Percentiles rank a stretch among this genome's conserved stretches.
Evolutionary conservation across 35 echinoderm and acorn worm genomes (phyloP).

Genomic region (Eucidaris tribuloides): DNA sequence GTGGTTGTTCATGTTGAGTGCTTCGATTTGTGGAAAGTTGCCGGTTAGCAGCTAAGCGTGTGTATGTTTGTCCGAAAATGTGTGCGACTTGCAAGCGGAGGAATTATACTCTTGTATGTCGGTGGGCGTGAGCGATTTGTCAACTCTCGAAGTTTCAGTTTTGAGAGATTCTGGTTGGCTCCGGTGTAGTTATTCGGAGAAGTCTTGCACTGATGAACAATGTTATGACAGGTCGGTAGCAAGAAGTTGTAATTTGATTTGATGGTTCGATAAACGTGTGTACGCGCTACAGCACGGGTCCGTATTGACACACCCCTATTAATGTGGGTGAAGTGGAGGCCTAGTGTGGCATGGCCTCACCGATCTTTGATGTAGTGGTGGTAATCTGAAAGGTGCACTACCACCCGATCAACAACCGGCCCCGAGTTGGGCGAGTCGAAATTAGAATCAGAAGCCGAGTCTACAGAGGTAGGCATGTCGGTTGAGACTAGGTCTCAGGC

Average conservation of each 20-base stretch:
- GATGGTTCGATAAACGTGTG: conserved; percentile 51
- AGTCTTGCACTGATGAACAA: conserved; percentile 15
- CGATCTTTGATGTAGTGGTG: conserved; percentile 56
- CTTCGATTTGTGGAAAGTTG: background rate
- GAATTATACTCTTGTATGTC: conserved; percentile 2
- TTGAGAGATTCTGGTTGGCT: conserved; percentile 62
- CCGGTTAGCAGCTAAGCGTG: background rate
- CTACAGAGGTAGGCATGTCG: background rate
- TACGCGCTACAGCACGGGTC: conserved; percentile 24
- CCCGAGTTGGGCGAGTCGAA: too few species aligned
- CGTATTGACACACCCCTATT: conserved; percentile 42
- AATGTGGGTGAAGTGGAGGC: conserved; percentile 44
- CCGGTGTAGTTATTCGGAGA: conserved; percentile 39
- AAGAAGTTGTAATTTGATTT: conserved; percentile 42
- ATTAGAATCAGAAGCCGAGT: too few species aligned
- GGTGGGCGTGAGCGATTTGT: conserved; percentile 18
- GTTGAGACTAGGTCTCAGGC: background rate
- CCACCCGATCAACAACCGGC: too few species aligned
- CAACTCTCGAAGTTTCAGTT: conserved; percentile 1
- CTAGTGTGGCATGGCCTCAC: conserved; percentile 51
- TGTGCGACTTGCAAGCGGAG: conserved; percentile 34
- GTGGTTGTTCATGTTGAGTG: background rate
- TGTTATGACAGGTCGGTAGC: conserved; percentile 37
- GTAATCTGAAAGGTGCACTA: conserved; percentile 40
- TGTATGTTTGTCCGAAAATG: background rate